Evolutionary conservation across 2,888 invertebrate species (phyloP), one percentile per base, ranked within the genome.

Genomic region (Carcina quercana): DNA sequence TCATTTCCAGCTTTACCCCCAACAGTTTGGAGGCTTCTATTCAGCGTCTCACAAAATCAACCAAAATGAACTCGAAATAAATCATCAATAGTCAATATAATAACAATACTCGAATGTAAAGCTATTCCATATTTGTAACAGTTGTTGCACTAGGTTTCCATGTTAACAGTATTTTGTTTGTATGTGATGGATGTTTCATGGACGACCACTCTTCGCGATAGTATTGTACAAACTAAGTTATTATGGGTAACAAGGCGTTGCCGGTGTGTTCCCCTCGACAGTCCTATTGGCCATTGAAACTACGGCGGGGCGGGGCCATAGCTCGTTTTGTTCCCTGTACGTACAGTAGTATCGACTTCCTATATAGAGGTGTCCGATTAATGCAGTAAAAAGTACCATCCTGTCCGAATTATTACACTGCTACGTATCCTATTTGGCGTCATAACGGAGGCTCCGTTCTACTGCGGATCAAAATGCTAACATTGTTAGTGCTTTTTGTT

Each of bases 1-100:
- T 79, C 79, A 79, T 79, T 50, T 78, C 75, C 52, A 66, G 42
- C 51, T 74, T 74, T 38, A 72, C 68, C 47, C 62, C 65, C 63
- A 73, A 67, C 76, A 75, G 73, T 59, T 68, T 71, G 67, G 42
- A 50, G 49, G 53, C 36, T 58, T 38, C 40, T 41, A 38, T 47
- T 45, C 38, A 50, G 43, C 39, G 38, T 46, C 44, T 46, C 63
- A 70, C 66, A 56, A 59, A 59, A 63, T 53, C 59, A 60, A 66
- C 51, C 53, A 55, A 53, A 53, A 51, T 52, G 42, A 50, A 53
- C 52, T n/a, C n/a, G n/a, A n/a, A n/a, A n/a, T n/a, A n/a, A n/a
- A 58, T 46, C 30, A 36, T 29, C 36, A 34, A 35, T 35, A 30
- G 27, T 40, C 49, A 32, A 40, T 20, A 15, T 32, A 13, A 28